Base-by-base conservation (phyloP, 2,113 vertebrate genomes). In the Brachyhypopomus gauderio region DNA sequence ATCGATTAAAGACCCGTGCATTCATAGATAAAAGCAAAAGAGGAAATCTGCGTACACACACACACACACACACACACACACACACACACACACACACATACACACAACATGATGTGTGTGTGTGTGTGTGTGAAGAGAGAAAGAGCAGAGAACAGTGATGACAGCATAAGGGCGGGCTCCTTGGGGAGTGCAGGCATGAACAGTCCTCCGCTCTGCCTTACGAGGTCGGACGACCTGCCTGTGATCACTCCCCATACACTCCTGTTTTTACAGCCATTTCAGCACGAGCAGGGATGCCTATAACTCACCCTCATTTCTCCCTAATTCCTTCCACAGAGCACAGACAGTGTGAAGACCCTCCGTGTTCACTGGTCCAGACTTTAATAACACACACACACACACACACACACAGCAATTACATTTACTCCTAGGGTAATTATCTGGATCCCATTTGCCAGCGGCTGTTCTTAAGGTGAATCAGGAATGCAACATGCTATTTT, bases 261-360 rank as follows among this genome's bases (percentile, higher is more conserved):
- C 79, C 48, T 81, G 78, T 87, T 85, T 86, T 84, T 86, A 82
- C 72, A 85, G 71, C 81, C 77, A 76, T 85, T 81, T 86, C 85
- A 86, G 78, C 85, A 85, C 83, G 70, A 59, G 74, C 78, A 80
- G 81, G 83, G 77, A 70, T 45, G 23, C 76, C 72, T 79, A 85
- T 87, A 85, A 87, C 78, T 89, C 83, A 85, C 62, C 79, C 81
- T 84, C 74, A 84, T 87, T 85, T 84, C 84, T 79, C 58, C 20
- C 55, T 82, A 66, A 83, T 83, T 85, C 86, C 83, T 85, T 72
- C 81, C 41, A 62, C 69, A 74, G 75, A 79, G 60, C 59, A 30
- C 64, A 74, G 62, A 69, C 72, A 60, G 58, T 66, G 23, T 70
- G 36, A 74, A 72, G 71, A 73, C 36, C 23, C 55, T 12, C 58